These are phyloP conservation scores for Ormyrus rosae DNA, from an alignment of 2,888 invertebrate genomes.

Conservation along the genomic window DNA sequence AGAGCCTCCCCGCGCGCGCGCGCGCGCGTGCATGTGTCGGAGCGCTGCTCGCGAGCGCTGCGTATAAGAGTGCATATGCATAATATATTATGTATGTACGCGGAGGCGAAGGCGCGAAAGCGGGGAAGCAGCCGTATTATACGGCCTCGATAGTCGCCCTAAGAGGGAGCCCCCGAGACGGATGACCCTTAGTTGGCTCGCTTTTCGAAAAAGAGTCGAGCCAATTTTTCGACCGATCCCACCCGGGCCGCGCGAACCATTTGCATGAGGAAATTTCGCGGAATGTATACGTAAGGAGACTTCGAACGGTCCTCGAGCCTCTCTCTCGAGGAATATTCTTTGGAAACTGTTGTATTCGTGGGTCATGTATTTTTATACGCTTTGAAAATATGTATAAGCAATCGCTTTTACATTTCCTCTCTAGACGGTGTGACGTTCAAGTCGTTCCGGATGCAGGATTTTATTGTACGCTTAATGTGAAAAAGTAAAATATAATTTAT, in stretches of 20 bases:
- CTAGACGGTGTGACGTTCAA: too few relatives aligned
- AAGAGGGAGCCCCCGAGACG: slow-evolving; percentile 32
- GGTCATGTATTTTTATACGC: slow-evolving; percentile 31
- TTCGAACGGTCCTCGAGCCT: background rate
- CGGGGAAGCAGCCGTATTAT: slow-evolving; percentile 25
- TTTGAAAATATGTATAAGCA: background rate
- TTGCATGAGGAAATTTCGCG: slow-evolving; percentile 36
- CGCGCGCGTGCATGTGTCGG: background rate
- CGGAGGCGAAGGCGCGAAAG: slow-evolving; percentile 33
- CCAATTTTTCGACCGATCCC: slow-evolving; percentile 48
- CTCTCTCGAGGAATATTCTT: slow-evolving; percentile 8
- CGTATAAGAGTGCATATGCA: slow-evolving; percentile 60
- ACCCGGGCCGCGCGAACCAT: background rate
- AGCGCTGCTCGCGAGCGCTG: background rate
- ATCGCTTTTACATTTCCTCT: background rate
- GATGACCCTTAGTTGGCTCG: slow-evolving; percentile 47
- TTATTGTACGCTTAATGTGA: too few relatives aligned
- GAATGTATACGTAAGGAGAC: background rate
- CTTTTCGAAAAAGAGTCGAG: slow-evolving; percentile 37
- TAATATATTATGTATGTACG: slow-evolving; percentile 65
- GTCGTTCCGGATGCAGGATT: too few relatives aligned
- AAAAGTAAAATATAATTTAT: too few relatives aligned
- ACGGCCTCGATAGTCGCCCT: slow-evolving; percentile 43
- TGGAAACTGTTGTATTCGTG: slow-evolving; percentile 6
- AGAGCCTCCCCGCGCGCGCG: slow-evolving; percentile 59